A percentile compares a stretch with the other conserved stretches of the same genome.
These are phyloP conservation scores for Dipodomys spectabilis DNA, from an alignment of 2,113 vertebrate genomes.

Conservation along the genomic window DNA sequence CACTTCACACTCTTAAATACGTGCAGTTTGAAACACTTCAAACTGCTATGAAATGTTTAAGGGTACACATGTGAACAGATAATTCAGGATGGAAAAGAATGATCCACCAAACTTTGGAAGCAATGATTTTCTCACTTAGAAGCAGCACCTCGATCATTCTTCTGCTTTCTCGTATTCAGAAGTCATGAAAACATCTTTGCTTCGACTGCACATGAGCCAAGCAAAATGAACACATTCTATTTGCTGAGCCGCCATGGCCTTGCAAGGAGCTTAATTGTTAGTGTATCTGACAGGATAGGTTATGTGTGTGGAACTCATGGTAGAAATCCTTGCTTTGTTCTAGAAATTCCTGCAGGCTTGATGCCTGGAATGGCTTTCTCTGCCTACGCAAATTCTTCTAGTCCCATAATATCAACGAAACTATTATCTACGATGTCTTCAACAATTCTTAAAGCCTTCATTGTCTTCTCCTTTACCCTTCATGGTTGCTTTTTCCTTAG, in stretches of 20 bases:
- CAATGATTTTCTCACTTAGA: not conserved
- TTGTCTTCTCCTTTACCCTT: not conserved
- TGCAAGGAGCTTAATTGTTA: not conserved
- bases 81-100: not conserved
- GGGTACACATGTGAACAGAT: not conserved
- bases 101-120: not conserved
- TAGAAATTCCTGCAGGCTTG: conserved; percentile 28
- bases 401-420: not conserved
- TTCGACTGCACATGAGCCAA: not conserved
- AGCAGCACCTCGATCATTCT: not conserved
- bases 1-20: not conserved
- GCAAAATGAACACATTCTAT: conserved; percentile 18
- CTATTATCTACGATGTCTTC: not conserved
- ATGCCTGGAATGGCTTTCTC: conserved; percentile 25
- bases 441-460: not conserved
- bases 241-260: not conserved
- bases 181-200: conserved; percentile 2
- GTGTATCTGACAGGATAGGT: conserved; percentile 19
- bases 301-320: not conserved
- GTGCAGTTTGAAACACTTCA: not conserved
- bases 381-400: conserved; percentile 27
- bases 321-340: conserved; percentile 38
- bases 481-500: conserved; percentile 17
- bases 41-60: conserved; percentile 37
- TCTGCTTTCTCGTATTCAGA: conserved; percentile 36